Evolutionary conservation across 2,113 vertebrate genomes (phyloP), one percentile per base, ranked within the genome.

Genomic region (Lanius ludovicianus): DNA sequence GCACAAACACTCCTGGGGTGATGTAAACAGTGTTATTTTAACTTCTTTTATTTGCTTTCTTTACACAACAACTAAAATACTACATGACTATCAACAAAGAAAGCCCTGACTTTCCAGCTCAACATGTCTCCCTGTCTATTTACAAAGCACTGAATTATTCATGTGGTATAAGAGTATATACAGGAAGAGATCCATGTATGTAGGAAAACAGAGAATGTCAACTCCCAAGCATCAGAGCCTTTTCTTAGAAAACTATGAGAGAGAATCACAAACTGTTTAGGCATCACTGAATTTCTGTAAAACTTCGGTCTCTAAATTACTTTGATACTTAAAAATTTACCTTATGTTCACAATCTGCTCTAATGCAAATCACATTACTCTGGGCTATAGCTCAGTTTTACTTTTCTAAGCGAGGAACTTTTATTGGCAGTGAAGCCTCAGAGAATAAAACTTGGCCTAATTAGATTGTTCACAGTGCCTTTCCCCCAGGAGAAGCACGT

Each of bases 301-400:
- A 92, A 93, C 74, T 89, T 78, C 9, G 1, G 31, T 20, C 44
- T 86, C 60, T 59, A 88, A 90, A 83, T 90, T 80, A 88, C 90
- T 91, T 86, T 39, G 71, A 84, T 85, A 63, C 81, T 85, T 83
- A 50, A 96, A 95, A 92, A 74, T 56, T 91, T 96, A 89, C 93
- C 88, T 90, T 96, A 68, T 86, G 88, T 75, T 95, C 83, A 78
- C 93, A 94, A 75, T 78, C 93, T 95, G 90, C 64, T 95, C 73
- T 89, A 92, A 95, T 82, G 69, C 76, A 96, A 93, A 85, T 92
- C 68, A n/a, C 41, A 53, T 75, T 75, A 84, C 93, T 75, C 56
- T 50, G 80, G 79, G 79, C 90, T 95, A 94, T n/a, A 78, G 84
- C 75, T 80, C 83, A 63, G 56, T 78, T 95, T 86, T 69, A 63